A percentile compares a stretch with the other conserved stretches of the same genome.
Evolutionary conservation across 2,888 invertebrate genomes (phyloP).

Genomic region (Lymantria monacha): DNA sequence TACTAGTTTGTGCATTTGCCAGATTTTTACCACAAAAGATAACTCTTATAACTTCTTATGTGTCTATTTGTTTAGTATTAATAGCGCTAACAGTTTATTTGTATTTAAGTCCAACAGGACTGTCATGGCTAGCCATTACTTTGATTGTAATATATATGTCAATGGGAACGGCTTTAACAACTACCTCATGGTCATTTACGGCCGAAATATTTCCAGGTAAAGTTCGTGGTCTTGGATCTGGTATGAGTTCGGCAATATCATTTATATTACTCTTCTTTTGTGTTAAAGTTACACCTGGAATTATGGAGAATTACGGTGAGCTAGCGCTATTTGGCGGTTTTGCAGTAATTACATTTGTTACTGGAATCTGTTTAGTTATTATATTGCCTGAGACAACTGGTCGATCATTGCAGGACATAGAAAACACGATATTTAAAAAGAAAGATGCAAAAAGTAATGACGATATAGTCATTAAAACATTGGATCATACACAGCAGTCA

Average conservation of each 20-base stretch:
- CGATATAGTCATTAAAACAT: background rate
- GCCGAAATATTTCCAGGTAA: conserved; percentile 53
- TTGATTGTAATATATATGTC: conserved; percentile 42
- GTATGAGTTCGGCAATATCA: conserved; percentile 43
- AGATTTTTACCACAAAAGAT: conserved; percentile 41
- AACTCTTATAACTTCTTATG: conserved; percentile 36
- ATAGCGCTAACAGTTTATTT: conserved; percentile 37
- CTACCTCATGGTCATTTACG: conserved; percentile 50
- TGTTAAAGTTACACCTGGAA: conserved; percentile 47
- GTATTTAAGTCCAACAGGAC: conserved; percentile 30
- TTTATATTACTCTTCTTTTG: conserved; percentile 45
- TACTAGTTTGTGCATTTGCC: conserved; percentile 37
- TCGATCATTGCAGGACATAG: conserved; percentile 88
- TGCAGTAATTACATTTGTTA: conserved; percentile 36
- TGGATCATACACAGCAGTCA: no score
- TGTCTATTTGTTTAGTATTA: conserved; percentile 32
- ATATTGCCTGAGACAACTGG: conserved; percentile 58
- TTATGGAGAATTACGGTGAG: conserved; percentile 41
- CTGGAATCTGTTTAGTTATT: conserved; percentile 37
- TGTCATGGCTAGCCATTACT: conserved; percentile 40
- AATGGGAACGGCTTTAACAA: conserved; percentile 36
- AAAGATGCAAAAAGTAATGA: background rate
- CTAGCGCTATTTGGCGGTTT: conserved; percentile 41
- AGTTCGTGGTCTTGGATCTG: conserved; percentile 53
- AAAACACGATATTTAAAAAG: conserved; percentile 51